Evolutionary conservation across 2,113 vertebrate genomes (phyloP).

Genomic region (Australoheros scitulus): DNA sequence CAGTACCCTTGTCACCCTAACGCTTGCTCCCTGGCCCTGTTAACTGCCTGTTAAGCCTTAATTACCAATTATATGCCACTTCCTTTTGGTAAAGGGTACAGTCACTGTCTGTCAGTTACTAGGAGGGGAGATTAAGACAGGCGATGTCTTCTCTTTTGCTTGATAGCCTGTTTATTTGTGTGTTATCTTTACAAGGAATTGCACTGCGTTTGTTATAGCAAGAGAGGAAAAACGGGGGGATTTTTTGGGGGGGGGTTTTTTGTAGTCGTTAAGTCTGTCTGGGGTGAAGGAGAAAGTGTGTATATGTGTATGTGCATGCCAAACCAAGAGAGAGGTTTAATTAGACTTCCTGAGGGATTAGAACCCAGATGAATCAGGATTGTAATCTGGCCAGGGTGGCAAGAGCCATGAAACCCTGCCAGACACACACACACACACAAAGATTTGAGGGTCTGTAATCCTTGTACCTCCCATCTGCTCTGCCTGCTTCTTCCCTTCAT

Average conservation of each 20-base stretch:
- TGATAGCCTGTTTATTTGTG: conserved; percentile 45
- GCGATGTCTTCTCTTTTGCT: conserved; percentile 44
- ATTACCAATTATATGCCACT: conserved; percentile 70
- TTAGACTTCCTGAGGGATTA: conserved; percentile 79
- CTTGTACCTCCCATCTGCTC: conserved; percentile 62
- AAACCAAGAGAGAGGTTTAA: conserved; percentile 71
- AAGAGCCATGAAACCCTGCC: conserved; percentile 65
- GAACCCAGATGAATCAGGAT: conserved; percentile 72
- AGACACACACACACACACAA: conserved; percentile 43
- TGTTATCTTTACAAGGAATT: conserved; percentile 7
- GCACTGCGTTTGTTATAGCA: neutral
- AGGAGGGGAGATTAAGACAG: conserved; percentile 10
- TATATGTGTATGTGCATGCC: conserved; percentile 26
- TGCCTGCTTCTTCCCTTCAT: conserved; percentile 44
- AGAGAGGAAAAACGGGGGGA: neutral
- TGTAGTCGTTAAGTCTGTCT: neutral
- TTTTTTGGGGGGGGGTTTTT: conserved; percentile 5
- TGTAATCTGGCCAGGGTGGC: conserved; percentile 74
- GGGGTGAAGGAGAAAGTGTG: neutral
- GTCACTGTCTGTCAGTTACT: conserved; percentile 51
- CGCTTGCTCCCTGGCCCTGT: conserved; percentile 8
- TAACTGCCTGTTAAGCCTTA: conserved; percentile 65
- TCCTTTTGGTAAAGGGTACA: conserved; percentile 47
- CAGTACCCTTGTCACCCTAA: conserved; percentile 13
- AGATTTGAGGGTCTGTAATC: conserved; percentile 62